Evolutionary conservation across 2,888 invertebrate species (phyloP).

Genomic region (Heliconius aoede): DNA sequence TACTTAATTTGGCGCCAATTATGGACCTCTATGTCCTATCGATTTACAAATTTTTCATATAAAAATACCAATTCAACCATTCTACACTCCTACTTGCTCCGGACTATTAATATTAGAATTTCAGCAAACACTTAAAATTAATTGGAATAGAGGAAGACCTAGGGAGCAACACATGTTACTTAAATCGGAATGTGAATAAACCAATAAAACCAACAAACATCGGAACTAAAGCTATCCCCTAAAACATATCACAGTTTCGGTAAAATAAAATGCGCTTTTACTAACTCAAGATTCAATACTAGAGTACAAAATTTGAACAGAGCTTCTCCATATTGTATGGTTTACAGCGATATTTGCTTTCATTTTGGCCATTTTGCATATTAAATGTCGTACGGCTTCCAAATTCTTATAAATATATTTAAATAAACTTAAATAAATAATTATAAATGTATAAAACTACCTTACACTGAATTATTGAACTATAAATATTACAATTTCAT

Average conservation of each 20-base stretch:
- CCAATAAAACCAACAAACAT: conserved; percentile 30
- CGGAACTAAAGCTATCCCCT: conserved; percentile 63
- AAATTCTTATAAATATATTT: background rate
- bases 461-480: conserved; percentile 27
- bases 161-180: conserved; percentile 30
- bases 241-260: conserved; percentile 76
- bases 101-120: conserved; percentile 25
- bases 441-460: conserved; percentile 34
- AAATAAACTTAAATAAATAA: conserved; percentile 7
- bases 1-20: background rate
- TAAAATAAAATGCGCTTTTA: conserved; percentile 72
- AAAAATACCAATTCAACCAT: conserved; percentile 17
- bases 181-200: conserved; percentile 40
- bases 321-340: background rate
- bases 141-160: conserved; percentile 40
- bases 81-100: conserved; percentile 15
- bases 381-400: conserved; percentile 2
- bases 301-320: background rate
- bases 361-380: conserved; percentile 13
- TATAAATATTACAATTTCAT: background rate
- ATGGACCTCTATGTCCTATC: background rate
- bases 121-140: conserved; percentile 28
- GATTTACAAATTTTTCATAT: background rate
- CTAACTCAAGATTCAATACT: background rate
- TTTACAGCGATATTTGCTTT: conserved; percentile 7